phyloP scores from a whole-genome alignment of 2,797 vertebrate species.

The Fratercula arctica region DNA sequence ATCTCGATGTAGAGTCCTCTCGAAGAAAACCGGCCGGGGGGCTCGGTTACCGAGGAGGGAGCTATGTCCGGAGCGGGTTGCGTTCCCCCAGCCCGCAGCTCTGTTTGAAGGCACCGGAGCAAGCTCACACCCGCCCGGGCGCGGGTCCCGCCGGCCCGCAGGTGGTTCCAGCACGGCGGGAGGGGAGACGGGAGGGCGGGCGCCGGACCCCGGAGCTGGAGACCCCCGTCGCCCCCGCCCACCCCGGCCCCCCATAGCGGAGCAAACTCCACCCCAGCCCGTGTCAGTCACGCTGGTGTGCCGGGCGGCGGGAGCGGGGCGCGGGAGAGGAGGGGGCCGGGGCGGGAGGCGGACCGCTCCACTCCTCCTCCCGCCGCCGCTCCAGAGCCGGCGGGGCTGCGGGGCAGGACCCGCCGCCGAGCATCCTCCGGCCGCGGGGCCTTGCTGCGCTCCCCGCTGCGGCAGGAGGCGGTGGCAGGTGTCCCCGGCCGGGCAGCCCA shows the following conservation, averaged over 20 bases:
- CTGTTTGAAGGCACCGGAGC: neutral
- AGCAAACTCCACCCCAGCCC: slow-evolving; percentile 17
- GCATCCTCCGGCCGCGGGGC: neutral
- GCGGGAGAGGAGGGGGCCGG: neutral
- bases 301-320: neutral
- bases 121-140: neutral
- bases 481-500: neutral
- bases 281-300: slow-evolving; percentile 10
- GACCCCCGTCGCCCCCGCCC: neutral
- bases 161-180: neutral
- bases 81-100: neutral
- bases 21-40: neutral
- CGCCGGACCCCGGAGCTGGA: rapidly evolving
- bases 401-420: neutral
- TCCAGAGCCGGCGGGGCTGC: neutral
- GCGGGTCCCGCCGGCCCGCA: neutral
- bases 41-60: neutral
- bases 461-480: slow-evolving; percentile 38
- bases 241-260: neutral
- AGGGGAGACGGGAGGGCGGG: neutral
- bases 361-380: neutral
- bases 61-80: rapidly evolving
- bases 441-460: neutral
- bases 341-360: neutral
- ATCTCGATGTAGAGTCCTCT: neutral